Percentiles rank a stretch among this genome's conserved stretches.
These are phyloP conservation scores for Drosophila nr. fundita DNA, from an alignment of 2,888 invertebrate species.

Conservation along the genomic window DNA sequence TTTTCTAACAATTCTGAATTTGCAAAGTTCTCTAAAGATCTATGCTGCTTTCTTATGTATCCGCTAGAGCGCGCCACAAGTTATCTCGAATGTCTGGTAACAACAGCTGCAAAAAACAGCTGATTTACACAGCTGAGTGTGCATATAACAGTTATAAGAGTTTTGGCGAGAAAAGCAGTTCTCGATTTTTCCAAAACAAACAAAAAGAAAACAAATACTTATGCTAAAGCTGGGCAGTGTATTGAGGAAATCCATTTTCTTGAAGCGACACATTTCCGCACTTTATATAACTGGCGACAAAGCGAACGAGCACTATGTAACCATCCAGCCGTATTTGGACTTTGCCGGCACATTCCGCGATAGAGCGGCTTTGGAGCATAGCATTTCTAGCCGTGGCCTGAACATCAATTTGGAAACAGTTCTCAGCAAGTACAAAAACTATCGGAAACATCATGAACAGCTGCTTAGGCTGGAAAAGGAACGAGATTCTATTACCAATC, in stretches of 20 bases:
- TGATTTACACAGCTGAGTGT: constrained; percentile 12
- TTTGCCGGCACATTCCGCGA: constrained; percentile 87
- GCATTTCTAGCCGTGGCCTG: constrained; percentile 86
- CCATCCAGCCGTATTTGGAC: constrained; percentile 89
- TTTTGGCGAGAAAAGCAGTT: background rate
- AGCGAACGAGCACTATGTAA: constrained; percentile 89
- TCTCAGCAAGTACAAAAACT: constrained; percentile 88
- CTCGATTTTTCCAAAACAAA: background rate
- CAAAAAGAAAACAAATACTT: background rate
- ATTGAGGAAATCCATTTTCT: constrained; percentile 24
- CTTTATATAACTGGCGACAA: constrained; percentile 88
- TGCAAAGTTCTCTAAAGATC: background rate
- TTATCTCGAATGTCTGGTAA: background rate
- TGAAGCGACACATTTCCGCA: constrained; percentile 77
- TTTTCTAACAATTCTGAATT: constrained; percentile 10
- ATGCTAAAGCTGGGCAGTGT: constrained; percentile 54
- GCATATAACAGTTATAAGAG: constrained; percentile 10
- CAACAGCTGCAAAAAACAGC: constrained; percentile 19
- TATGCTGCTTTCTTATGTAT: background rate
- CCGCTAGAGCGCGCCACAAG: constrained; percentile 15
- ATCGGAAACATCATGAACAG: constrained; percentile 86
- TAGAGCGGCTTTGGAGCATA: constrained; percentile 85
- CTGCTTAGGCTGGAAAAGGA: constrained; percentile 86
- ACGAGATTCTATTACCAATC: constrained; percentile 85
- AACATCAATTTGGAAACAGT: constrained; percentile 87